Evolutionary conservation across 1,140 invertebrate genomes (phyloP).

Genomic region (Trigoniulus corallinus): DNA sequence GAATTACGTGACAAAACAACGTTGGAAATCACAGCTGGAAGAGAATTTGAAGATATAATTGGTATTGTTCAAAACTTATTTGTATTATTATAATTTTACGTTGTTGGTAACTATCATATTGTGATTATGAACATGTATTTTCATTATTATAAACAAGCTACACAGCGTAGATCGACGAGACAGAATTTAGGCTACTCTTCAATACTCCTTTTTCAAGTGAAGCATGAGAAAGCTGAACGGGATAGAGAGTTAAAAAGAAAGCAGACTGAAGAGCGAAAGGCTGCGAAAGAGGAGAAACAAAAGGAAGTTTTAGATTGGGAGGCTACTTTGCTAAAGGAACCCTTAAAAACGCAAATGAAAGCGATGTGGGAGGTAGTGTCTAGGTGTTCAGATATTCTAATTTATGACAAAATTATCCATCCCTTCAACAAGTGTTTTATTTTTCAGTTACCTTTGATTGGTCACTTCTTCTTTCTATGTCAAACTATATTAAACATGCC

Average conservation of each 20-base stretch:
- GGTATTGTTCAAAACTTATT: too few species aligned
- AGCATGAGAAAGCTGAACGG: not conserved
- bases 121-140: not conserved
- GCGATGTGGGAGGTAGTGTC: conserved; percentile 34
- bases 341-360: conserved; percentile 19
- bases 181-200: not conserved
- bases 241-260: conserved; percentile 10
- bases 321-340: conserved; percentile 21
- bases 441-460: conserved; percentile 34
- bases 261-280: conserved; percentile 21
- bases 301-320: conserved; percentile 28
- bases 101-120: too few species aligned
- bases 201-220: not conserved
- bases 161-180: not conserved
- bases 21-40: conserved; percentile 8
- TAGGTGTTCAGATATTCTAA: too few species aligned
- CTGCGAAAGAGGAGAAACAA: conserved; percentile 21
- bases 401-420: too few species aligned
- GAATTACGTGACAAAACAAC: conserved; percentile 7
- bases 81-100: too few species aligned
- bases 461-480: conserved; percentile 37
- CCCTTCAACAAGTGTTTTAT: too few species aligned
- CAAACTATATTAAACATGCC: conserved; percentile 30
- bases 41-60: too few species aligned
- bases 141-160: not conserved